Evolutionary conservation across 2,797 vertebrate species (phyloP).

Genomic region (Adrianichthys oophorus): DNA sequence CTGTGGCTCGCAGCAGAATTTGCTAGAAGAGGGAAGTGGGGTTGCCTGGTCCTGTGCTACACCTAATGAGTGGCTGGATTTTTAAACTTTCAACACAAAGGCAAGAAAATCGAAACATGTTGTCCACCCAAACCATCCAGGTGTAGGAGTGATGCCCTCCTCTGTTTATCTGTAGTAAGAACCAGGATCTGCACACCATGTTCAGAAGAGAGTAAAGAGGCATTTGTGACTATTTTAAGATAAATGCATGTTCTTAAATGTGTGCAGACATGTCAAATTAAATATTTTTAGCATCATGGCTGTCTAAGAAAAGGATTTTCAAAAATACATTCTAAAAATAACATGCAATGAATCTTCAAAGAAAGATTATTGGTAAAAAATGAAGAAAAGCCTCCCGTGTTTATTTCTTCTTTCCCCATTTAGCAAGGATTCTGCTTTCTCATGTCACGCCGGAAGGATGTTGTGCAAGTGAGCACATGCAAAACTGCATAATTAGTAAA

Average conservation of each 20-base stretch:
- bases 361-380: neutral
- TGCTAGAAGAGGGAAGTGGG: slow-evolving; percentile 59
- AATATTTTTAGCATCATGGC: too few relatives aligned
- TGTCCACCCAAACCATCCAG: neutral
- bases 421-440: slow-evolving; percentile 8
- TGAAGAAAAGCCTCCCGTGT: too few relatives aligned
- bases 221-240: neutral
- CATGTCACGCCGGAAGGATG: neutral
- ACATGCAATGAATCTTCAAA: neutral
- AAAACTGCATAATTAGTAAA: slow-evolving; percentile 22
- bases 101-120: slow-evolving; percentile 9
- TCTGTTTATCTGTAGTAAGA: too few relatives aligned
- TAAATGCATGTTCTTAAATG: neutral
- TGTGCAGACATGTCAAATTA: neutral
- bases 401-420: neutral
- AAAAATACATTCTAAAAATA: neutral
- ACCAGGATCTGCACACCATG: too few relatives aligned
- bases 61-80: slow-evolving; percentile 11
- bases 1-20: slow-evolving; percentile 50
- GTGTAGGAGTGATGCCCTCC: too few relatives aligned
- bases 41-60: slow-evolving; percentile 32
- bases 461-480: slow-evolving; percentile 7
- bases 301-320: neutral
- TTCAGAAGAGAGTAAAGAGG: too few relatives aligned
- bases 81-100: slow-evolving; percentile 14